Conservation (phyloP, 2,888 invertebrate species). For the Amphipyra tragopoginis region DNA sequence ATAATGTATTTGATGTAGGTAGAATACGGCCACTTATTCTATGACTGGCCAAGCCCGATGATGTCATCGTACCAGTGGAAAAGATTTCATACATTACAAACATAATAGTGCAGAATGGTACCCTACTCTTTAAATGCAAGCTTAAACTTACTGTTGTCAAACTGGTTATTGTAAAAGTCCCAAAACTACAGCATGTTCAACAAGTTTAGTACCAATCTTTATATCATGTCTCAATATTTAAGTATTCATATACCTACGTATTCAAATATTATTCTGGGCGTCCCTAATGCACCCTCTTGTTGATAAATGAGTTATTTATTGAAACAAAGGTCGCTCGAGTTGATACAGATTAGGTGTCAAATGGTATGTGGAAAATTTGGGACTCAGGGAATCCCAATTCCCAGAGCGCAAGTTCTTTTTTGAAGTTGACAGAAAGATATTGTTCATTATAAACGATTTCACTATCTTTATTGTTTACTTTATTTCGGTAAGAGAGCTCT, state of each 20-base stretch:
- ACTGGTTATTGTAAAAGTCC: slow-evolving; percentile 27
- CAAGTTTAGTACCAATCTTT: too few species aligned
- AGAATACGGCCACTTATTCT: slow-evolving; percentile 47
- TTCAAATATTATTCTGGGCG: too few species aligned
- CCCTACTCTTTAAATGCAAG: slow-evolving; percentile 9
- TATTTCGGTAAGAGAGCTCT: too few species aligned
- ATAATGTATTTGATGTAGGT: slow-evolving; percentile 21
- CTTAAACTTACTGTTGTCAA: slow-evolving; percentile 1
- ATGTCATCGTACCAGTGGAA: slow-evolving; percentile 51
- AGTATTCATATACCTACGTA: too few species aligned
- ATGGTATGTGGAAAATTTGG: neutral
- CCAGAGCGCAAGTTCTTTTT: neutral
- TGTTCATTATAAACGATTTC: too few species aligned
- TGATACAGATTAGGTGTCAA: neutral
- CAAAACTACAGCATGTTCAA: slow-evolving; percentile 1
- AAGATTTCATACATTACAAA: slow-evolving; percentile 30
- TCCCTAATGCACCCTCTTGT: neutral
- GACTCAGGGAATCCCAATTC: slow-evolving; percentile 1
- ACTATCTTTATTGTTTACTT: too few species aligned
- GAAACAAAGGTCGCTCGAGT: slow-evolving; percentile 1
- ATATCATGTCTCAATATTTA: too few species aligned
- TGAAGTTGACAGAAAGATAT: neutral
- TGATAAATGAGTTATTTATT: slow-evolving; percentile 5
- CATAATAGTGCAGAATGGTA: slow-evolving; percentile 2
- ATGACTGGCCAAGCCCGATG: slow-evolving; percentile 44